Evolutionary conservation across 2,113 vertebrate genomes (phyloP).

Genomic region (Pomatorhinus ruficollis): DNA sequence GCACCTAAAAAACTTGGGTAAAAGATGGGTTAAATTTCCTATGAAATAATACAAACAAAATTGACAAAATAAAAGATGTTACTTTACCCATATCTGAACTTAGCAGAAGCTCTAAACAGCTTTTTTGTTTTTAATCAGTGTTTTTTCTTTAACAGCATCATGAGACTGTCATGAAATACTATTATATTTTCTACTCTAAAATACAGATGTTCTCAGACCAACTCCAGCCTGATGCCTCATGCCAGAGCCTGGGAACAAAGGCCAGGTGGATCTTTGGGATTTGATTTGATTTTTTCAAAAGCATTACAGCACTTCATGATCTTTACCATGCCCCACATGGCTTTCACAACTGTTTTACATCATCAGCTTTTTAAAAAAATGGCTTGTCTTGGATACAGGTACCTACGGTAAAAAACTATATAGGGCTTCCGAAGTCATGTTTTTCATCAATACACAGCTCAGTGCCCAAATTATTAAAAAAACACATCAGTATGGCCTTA

Average conservation of each 20-base stretch:
- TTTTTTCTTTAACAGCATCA: neutral
- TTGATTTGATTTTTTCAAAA: neutral
- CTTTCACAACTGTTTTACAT: neutral
- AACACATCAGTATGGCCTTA: neutral
- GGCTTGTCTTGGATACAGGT: neutral
- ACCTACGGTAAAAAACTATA: neutral
- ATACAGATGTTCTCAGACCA: neutral
- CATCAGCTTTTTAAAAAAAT: neutral
- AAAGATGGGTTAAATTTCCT: neutral
- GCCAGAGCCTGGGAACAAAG: neutral
- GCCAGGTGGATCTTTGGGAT: neutral
- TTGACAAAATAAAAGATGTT: neutral
- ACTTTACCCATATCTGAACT: neutral
- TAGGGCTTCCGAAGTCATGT: neutral
- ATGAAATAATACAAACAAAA: neutral
- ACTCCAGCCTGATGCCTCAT: neutral
- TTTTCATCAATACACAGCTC: neutral
- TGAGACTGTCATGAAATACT: neutral
- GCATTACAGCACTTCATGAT: neutral
- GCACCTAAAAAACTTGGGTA: neutral
- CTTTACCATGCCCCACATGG: neutral
- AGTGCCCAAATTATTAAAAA: neutral
- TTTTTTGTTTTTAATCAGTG: neutral
- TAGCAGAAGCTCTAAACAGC: neutral
- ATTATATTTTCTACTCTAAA: neutral